Conservation (phyloP, 2,888 invertebrate species). For the Cephonodes hylas region DNA sequence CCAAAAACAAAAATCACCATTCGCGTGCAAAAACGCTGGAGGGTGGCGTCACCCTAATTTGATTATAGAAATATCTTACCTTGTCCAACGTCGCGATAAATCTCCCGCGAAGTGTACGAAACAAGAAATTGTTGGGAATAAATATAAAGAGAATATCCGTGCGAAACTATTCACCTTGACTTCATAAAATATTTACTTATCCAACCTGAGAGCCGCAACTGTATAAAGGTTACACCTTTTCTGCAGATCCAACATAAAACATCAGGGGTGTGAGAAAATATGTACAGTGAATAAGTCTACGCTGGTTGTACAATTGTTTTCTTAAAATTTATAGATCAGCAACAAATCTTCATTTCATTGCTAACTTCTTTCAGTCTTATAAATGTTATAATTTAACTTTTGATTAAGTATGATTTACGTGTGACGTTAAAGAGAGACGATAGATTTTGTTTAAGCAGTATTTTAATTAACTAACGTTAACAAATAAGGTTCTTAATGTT, state of each 20-base stretch:
- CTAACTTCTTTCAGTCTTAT: no score
- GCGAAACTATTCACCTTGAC: constrained; percentile 10
- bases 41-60: constrained; percentile 4
- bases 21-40: neutral
- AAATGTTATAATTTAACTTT: no score
- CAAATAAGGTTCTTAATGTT: no score
- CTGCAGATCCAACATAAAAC: neutral
- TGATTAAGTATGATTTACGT: no score
- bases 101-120: constrained; percentile 1
- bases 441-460: no score
- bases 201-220: neutral
- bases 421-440: no score
- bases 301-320: no score
- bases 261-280: neutral
- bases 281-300: neutral
- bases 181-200: constrained; percentile 8
- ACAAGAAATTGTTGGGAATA: constrained; percentile 9
- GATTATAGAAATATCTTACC: constrained; percentile 9
- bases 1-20: neutral
- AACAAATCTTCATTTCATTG: no score
- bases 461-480: no score
- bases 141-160: constrained; percentile 3
- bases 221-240: neutral
- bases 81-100: constrained; percentile 7
- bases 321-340: no score